Evolutionary conservation across 2,888 invertebrate genomes (phyloP), one percentile per base, ranked within the genome.

Genomic region (Vandiemenella viatica): DNA sequence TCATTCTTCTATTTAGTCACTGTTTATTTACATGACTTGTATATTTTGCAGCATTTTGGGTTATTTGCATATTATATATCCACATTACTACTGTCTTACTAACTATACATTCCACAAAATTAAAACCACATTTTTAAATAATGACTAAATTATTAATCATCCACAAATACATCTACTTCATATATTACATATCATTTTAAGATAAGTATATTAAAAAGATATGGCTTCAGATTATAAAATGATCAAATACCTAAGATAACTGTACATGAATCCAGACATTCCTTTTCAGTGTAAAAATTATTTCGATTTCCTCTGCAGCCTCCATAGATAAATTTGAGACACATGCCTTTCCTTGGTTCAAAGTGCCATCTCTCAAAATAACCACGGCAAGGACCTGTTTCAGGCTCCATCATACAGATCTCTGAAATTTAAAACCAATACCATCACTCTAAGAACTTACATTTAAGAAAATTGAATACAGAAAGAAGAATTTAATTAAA

Each of bases 261-360:
- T 37, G 70, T 69, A 63, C 90, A 90, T 6, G 82, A 78, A 56
- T 70, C 70, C 56, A 74, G 72, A 62, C 92, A 92, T 61, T 89
- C 87, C 21, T 80, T 76, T 56, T 75, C 74, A 13, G 82, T 80
- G 53, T 85, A 73, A 72, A 95, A 96, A 67, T 91, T 92, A 69
- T 96, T 96, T 60, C 79, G 75, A 67, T 88, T 92, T 37, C 95
- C 95, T 50, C 90, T 76, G 57, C 88, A 89, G 40, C 88, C 88
- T 37, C 92, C 89, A 69, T 89, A 97, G 48, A 74, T 74, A 69
- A 97, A 97, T 48, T 85, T 78, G 49, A 82, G 74, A 66, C 97
- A 97, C 69, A 77, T 81, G 50, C 80, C 74, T 60, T 79, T 79
- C n/a, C 61, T 60, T 0, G 76, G 65, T 61, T 85, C 82, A 71